phyloP scores from a whole-genome alignment of 2,797 vertebrate genomes.

The Macroramphosus scolopax region DNA sequence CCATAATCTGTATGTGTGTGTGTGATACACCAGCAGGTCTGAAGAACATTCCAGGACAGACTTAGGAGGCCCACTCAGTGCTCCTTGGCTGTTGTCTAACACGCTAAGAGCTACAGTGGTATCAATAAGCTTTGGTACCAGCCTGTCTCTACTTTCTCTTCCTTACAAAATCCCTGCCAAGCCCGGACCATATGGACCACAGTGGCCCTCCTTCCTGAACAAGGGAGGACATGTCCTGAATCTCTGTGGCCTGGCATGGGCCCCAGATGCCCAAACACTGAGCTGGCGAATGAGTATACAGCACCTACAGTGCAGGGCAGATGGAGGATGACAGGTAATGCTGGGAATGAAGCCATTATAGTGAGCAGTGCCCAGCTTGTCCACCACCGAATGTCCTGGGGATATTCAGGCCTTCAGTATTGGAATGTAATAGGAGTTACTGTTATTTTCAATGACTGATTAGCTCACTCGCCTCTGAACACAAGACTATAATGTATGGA shows the following conservation, averaged over 20 bases:
- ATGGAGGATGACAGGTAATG: conserved; percentile 66
- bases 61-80: conserved; percentile 52
- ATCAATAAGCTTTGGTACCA: conserved; percentile 44
- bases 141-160: conserved; percentile 18
- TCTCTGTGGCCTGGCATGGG: conserved; percentile 53
- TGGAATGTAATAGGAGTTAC: conserved; percentile 28
- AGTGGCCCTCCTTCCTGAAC: conserved; percentile 75
- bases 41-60: conserved; percentile 70
- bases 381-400: conserved; percentile 27
- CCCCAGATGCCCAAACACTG: conserved; percentile 39
- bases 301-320: conserved; percentile 63
- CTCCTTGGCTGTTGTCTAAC: conserved; percentile 45
- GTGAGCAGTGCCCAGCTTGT: conserved; percentile 20
- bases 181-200: conserved; percentile 75
- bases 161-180: conserved; percentile 40
- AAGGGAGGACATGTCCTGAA: conserved; percentile 71
- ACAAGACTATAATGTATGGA: no score
- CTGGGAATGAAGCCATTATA: conserved; percentile 42
- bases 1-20: conserved; percentile 37
- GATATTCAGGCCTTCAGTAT: conserved; percentile 26
- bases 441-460: conserved; percentile 35
- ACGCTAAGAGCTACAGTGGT: conserved; percentile 38
- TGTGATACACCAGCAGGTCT: conserved; percentile 62
- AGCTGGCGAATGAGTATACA: conserved; percentile 59
- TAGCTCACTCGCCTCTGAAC: no score